Percentiles rank a stretch among this genome's conserved stretches.
phyloP scores from a whole-genome alignment of 1,140 invertebrate genomes.

The Polypedilum vanderplanki region DNA sequence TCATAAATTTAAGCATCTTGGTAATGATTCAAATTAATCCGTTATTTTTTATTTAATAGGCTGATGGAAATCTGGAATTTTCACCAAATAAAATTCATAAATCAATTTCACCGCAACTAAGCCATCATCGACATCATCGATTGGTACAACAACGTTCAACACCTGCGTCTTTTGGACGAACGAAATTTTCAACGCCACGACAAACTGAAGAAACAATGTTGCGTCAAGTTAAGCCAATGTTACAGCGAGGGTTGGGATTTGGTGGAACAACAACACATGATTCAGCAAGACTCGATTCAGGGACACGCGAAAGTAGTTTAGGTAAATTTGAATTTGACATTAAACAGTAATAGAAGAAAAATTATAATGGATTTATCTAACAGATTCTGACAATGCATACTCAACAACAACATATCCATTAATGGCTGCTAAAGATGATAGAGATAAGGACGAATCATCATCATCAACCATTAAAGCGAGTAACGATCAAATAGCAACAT shows the following conservation, averaged over 20 bases:
- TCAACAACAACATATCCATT: constrained; percentile 27
- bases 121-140: constrained; percentile 41
- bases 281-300: constrained; percentile 35
- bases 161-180: constrained; percentile 36
- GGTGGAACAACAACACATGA: constrained; percentile 29
- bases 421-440: not conserved
- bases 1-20: no score
- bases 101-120: constrained; percentile 44
- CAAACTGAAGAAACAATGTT: constrained; percentile 42
- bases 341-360: not conserved
- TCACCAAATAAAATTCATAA: constrained; percentile 47
- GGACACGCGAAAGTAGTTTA: constrained; percentile 42
- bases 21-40: no score
- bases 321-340: constrained; percentile 34
- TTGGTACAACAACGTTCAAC: constrained; percentile 43
- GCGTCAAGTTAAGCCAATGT: constrained; percentile 40
- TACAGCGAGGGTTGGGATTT: constrained; percentile 34
- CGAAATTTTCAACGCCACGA: constrained; percentile 43
- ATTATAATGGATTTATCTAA: no score
- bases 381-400: constrained; percentile 22
- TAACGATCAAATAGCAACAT: constrained; percentile 25
- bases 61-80: constrained; percentile 43
- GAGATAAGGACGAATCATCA: constrained; percentile 16
- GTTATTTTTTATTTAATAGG: constrained; percentile 34
- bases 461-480: constrained; percentile 23